A percentile compares a stretch with the other conserved stretches of the same genome.
Conservation (phyloP, 2,888 invertebrate genomes). For the Linhomoeus sp. region DNA sequence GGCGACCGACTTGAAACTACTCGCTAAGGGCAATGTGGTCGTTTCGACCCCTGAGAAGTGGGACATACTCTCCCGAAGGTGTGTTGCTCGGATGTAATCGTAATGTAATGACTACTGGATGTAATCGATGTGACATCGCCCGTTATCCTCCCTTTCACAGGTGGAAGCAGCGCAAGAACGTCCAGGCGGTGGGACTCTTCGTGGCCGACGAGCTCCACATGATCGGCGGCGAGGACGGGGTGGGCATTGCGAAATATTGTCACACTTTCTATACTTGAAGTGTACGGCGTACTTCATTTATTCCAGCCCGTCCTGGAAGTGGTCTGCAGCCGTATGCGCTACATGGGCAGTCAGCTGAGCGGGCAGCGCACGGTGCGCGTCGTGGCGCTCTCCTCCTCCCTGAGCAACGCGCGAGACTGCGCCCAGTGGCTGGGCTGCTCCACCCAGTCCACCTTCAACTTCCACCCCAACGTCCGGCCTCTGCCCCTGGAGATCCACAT, state of each 20-base stretch:
- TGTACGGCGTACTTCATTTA: not conserved
- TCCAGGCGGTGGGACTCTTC: slow-evolving; percentile 84
- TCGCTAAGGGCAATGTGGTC: slow-evolving; percentile 67
- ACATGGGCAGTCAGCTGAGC: slow-evolving; percentile 74
- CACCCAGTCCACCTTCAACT: slow-evolving; percentile 83
- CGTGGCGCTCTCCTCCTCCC: slow-evolving; percentile 71
- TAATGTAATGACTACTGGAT: no score
- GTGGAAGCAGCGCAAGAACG: slow-evolving; percentile 97
- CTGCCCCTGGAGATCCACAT: slow-evolving; percentile 84
- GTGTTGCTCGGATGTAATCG: not conserved
- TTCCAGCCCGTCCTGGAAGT: slow-evolving; percentile 62
- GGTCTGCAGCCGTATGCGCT: slow-evolving; percentile 68
- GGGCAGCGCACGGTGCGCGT: slow-evolving; percentile 48
- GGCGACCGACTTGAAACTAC: slow-evolving; percentile 75
- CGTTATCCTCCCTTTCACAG: no score
- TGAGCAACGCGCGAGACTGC: slow-evolving; percentile 77
- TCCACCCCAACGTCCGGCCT: slow-evolving; percentile 90
- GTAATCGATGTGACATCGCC: no score
- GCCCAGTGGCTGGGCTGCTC: slow-evolving; percentile 90
- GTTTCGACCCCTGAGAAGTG: slow-evolving; percentile 93
- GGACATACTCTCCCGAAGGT: slow-evolving; percentile 82
- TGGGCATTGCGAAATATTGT: slow-evolving; percentile 12
- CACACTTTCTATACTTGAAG: not conserved
- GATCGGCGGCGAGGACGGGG: slow-evolving; percentile 37
- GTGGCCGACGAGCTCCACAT: slow-evolving; percentile 85